Percentiles rank a stretch among this genome's conserved stretches.
Conservation (phyloP, 2,797 vertebrate species). For the Phylloscopus collybita region DNA sequence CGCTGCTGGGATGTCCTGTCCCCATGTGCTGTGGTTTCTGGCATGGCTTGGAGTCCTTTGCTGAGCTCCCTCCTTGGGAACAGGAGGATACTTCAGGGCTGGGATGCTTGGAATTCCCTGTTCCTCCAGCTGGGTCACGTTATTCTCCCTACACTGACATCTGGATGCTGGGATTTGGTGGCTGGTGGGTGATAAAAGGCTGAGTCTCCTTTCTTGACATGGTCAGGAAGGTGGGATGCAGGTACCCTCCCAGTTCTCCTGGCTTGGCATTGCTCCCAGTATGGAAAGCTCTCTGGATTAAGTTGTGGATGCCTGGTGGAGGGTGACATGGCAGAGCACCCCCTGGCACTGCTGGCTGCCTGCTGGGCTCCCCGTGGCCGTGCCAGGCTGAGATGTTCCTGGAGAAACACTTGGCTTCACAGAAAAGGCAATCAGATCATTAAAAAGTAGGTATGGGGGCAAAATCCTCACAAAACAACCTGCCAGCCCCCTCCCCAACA, state of each 20-base stretch:
- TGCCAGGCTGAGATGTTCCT: not conserved
- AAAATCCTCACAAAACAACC: not conserved
- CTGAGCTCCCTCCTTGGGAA: not conserved
- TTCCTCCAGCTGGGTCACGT: fast-evolving
- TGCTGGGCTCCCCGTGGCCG: not conserved
- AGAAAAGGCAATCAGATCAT: not conserved
- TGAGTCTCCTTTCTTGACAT: fast-evolving
- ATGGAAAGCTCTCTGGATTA: not conserved
- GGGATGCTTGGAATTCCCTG: not conserved
- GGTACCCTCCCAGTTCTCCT: not conserved
- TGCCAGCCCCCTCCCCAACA: not conserved
- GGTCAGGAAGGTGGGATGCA: not conserved
- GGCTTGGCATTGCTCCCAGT: fast-evolving
- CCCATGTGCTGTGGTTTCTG: not conserved
- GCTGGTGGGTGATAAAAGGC: not conserved
- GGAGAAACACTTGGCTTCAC: not conserved
- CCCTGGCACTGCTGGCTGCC: not conserved
- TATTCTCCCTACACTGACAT: fast-evolving
- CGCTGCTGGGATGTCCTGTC: not conserved
- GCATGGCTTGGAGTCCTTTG: not conserved
- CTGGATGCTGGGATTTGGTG: not conserved
- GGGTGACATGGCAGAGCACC: fast-evolving
- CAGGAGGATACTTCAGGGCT: not conserved
- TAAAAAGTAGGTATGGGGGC: not conserved
- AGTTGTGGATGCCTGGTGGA: not conserved